These are phyloP conservation scores for Theodoxus fluviatilis DNA, from an alignment of 2,888 invertebrate species.

Conservation along the genomic window DNA sequence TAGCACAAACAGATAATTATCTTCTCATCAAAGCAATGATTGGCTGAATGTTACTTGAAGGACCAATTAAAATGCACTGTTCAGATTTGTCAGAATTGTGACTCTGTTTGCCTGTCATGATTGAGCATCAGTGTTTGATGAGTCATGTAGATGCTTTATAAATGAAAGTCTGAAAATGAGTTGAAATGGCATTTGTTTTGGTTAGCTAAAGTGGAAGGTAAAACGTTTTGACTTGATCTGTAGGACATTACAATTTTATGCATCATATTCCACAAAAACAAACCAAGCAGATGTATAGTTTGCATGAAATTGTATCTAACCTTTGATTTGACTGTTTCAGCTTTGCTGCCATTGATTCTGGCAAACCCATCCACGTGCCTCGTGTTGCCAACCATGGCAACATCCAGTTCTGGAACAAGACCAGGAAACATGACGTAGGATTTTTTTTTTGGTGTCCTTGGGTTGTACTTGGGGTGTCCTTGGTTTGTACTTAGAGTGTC, in stretches of 20 bases:
- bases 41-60: too few relatives aligned
- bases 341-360: slow-evolving; percentile 60
- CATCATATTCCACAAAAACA: not conserved
- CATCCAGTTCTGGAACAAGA: slow-evolving; percentile 63
- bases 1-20: too few relatives aligned
- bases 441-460: not conserved
- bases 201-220: not conserved
- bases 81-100: too few relatives aligned
- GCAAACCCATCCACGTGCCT: slow-evolving; percentile 64
- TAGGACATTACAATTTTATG: not conserved
- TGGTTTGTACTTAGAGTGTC: too few relatives aligned
- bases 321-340: slow-evolving; percentile 39
- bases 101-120: too few relatives aligned
- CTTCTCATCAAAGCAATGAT: too few relatives aligned
- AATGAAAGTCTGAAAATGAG: not conserved
- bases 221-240: not conserved
- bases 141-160: not conserved
- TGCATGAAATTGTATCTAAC: not conserved
- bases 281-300: not conserved
- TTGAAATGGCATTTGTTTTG: not conserved
- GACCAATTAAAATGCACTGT: too few relatives aligned
- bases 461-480: too few relatives aligned
- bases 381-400: slow-evolving; percentile 62
- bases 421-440: slow-evolving; percentile 52
- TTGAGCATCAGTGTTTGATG: too few relatives aligned